A percentile compares a stretch with the other conserved stretches of the same genome.
phyloP scores from a whole-genome alignment of 2,888 invertebrate species.

The Agrochola lota region DNA sequence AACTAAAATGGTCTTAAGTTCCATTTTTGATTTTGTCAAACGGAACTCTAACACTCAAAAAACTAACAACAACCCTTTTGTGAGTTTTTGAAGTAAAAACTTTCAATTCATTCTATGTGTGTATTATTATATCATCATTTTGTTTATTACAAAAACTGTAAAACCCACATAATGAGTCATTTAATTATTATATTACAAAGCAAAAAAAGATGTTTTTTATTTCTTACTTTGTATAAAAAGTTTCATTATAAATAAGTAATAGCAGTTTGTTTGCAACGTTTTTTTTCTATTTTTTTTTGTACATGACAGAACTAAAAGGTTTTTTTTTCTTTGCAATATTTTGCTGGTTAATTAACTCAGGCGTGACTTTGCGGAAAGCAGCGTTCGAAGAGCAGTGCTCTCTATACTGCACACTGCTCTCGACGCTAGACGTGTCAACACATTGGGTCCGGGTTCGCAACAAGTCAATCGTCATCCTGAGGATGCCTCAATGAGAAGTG shows the following conservation, averaged over 20 bases:
- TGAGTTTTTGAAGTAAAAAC: conserved; percentile 29
- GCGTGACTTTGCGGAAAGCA: no score
- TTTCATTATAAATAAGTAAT: background rate
- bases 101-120: background rate
- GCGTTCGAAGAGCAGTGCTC: no score
- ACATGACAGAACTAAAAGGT: background rate
- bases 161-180: conserved; percentile 7
- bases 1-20: background rate
- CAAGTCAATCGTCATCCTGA: no score
- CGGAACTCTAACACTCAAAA: conserved; percentile 1
- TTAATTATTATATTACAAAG: background rate
- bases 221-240: background rate
- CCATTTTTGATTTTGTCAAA: background rate
- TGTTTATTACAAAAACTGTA: conserved; percentile 3
- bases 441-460: no score
- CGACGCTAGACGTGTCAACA: no score
- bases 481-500: no score
- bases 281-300: background rate
- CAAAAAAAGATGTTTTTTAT: background rate
- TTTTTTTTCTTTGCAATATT: conserved; percentile 2
- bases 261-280: background rate
- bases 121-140: conserved; percentile 18
- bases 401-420: no score
- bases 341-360: background rate
- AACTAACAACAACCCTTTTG: background rate